phyloP scores from a whole-genome alignment of 2,797 vertebrate species.

The Sphenopsis melanotis region DNA sequence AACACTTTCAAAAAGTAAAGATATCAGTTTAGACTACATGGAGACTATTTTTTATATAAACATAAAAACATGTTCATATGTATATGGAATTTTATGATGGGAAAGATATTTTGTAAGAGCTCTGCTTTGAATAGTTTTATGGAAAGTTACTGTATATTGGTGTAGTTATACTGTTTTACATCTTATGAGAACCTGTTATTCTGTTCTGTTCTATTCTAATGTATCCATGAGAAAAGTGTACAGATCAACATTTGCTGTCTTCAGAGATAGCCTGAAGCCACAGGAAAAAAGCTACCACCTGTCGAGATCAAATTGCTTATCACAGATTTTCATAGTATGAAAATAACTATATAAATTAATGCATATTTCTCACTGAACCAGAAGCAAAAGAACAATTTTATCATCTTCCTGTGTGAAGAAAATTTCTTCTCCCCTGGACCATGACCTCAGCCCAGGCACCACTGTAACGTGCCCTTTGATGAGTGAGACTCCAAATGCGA shows the following conservation, averaged over 20 bases:
- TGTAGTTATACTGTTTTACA: slow-evolving; percentile 14
- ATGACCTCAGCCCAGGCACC: neutral
- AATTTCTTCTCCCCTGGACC: neutral
- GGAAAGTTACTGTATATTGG: neutral
- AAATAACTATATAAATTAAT: neutral
- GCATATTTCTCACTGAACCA: neutral
- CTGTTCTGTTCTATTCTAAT: neutral
- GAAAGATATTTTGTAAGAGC: neutral
- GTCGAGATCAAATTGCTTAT: neutral
- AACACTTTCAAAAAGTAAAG: neutral
- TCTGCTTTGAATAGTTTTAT: neutral
- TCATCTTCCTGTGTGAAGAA: neutral
- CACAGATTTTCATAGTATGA: neutral
- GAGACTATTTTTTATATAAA: neutral
- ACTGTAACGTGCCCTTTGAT: slow-evolving; percentile 17
- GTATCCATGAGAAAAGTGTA: neutral
- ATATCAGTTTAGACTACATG: neutral
- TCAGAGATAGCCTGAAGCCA: neutral
- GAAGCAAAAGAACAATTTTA: neutral
- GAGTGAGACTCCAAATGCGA: slow-evolving; percentile 19
- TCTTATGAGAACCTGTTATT: neutral
- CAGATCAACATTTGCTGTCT: neutral
- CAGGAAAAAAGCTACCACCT: neutral
- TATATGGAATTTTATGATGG: neutral
- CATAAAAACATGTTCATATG: neutral